phyloP scores from a whole-genome alignment of 2,797 vertebrate species.

The Peromyscus aztecus region DNA sequence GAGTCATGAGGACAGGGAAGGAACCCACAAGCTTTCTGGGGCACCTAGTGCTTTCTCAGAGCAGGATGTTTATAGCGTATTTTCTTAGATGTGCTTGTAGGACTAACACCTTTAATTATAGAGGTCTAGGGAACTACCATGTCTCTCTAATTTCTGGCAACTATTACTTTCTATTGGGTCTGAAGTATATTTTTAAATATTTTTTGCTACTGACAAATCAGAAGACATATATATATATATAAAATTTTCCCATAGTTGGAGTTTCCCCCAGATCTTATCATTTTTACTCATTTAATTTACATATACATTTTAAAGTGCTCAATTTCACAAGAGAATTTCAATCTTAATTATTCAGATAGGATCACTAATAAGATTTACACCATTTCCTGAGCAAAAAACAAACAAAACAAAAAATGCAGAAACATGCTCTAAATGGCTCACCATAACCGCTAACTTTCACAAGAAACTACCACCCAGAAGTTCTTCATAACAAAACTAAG shows the following conservation, averaged over 20 bases:
- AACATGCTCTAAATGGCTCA: conserved; percentile 38
- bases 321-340: conserved; percentile 42
- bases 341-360: conserved; percentile 47
- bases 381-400: background rate
- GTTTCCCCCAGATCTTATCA: background rate
- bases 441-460: conserved; percentile 11
- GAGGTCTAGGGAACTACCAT: background rate
- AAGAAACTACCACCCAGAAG: conserved; percentile 12
- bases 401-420: conserved; percentile 8
- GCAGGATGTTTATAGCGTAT: background rate
- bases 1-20: conserved; percentile 61
- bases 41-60: conserved; percentile 4
- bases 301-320: conserved; percentile 18
- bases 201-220: conserved; percentile 28
- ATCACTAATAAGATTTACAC: conserved; percentile 27
- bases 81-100: conserved; percentile 2
- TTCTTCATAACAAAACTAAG: background rate
- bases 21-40: conserved; percentile 62
- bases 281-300: conserved; percentile 64
- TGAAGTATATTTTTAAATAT: conserved; percentile 49
- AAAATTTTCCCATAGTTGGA: background rate
- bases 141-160: conserved; percentile 63
- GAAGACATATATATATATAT: background rate
- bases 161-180: conserved; percentile 36
- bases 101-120: background rate